phyloP scores from a whole-genome alignment of 1,140 invertebrate species.

The Hylaeus anthracinus region DNA sequence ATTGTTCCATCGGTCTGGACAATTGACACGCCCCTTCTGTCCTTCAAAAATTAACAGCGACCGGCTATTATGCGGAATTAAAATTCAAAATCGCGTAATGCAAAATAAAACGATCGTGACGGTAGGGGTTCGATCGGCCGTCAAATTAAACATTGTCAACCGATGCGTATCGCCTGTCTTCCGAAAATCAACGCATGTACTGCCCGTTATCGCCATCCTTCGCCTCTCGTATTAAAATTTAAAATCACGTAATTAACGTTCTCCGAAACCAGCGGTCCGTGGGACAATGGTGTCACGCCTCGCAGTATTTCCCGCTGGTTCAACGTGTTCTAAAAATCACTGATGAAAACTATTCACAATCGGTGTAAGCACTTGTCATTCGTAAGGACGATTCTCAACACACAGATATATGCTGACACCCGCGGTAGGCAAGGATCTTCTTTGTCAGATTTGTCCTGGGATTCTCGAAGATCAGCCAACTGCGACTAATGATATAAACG shows the following conservation, averaged over 20 bases:
- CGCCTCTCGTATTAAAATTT: slow-evolving; percentile 7
- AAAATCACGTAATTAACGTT: slow-evolving; percentile 23
- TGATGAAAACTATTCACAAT: not conserved
- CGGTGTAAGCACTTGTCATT: too few species aligned
- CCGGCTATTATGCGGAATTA: slow-evolving; percentile 6
- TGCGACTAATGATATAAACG: too few species aligned
- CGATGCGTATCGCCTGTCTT: slow-evolving; percentile 12
- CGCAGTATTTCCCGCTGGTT: not conserved
- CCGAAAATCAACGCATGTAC: not conserved
- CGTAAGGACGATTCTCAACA: too few species aligned
- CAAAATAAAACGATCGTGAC: not conserved
- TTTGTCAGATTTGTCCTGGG: too few species aligned
- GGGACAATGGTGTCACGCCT: not conserved
- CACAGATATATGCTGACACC: too few species aligned
- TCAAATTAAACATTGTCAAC: slow-evolving; percentile 30
- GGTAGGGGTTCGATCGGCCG: slow-evolving; percentile 9
- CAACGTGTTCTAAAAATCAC: not conserved
- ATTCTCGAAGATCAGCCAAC: too few species aligned
- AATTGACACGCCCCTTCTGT: slow-evolving; percentile 34
- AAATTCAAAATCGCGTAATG: slow-evolving; percentile 22
- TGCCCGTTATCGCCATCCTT: too few species aligned
- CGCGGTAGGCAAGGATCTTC: too few species aligned
- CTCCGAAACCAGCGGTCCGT: not conserved
- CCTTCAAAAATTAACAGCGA: slow-evolving; percentile 15
- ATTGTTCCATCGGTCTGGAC: not conserved